Percentiles rank a stretch among this genome's conserved stretches.
Conservation (phyloP, 2,888 invertebrate species). For the Euproctis similis region DNA sequence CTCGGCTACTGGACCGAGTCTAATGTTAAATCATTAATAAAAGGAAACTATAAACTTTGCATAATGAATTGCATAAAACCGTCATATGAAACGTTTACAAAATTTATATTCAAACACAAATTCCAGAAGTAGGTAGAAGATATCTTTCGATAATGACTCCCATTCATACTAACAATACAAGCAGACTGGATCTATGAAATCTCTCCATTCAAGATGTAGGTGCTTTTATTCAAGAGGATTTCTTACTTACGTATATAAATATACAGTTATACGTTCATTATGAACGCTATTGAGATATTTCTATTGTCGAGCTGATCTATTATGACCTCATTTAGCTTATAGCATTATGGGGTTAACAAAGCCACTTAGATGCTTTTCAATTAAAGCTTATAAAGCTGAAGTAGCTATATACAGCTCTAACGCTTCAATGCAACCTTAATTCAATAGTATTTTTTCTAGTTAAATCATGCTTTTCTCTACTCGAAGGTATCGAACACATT, state of each 20-base stretch:
- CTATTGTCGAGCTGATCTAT: conserved; percentile 50
- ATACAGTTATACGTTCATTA: conserved; percentile 70
- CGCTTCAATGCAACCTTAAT: too few species aligned
- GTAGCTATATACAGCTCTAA: too few species aligned
- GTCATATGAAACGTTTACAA: too few species aligned
- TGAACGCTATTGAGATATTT: conserved; percentile 56
- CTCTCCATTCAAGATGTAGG: conserved; percentile 52
- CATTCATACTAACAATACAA: conserved; percentile 57
- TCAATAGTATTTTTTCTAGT: too few species aligned
- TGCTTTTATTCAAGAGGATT: conserved; percentile 55
- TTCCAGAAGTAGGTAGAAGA: conserved; percentile 25
- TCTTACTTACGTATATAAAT: conserved; percentile 51
- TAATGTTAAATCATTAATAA: too few species aligned
- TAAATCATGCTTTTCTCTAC: too few species aligned
- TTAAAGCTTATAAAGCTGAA: conserved; percentile 11
- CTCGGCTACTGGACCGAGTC: too few species aligned
- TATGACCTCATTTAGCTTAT: conserved; percentile 56
- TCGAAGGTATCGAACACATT: too few species aligned
- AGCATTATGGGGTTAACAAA: conserved; percentile 34
- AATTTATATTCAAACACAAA: conserved; percentile 36
- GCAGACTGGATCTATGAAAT: conserved; percentile 49
- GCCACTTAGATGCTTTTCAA: conserved; percentile 31
- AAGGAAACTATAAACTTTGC: too few species aligned
- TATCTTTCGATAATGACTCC: conserved; percentile 52
- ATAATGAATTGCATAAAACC: too few species aligned